These are phyloP conservation scores for Scomber colias DNA, from an alignment of 2,113 vertebrate genomes.

Conservation along the genomic window DNA sequence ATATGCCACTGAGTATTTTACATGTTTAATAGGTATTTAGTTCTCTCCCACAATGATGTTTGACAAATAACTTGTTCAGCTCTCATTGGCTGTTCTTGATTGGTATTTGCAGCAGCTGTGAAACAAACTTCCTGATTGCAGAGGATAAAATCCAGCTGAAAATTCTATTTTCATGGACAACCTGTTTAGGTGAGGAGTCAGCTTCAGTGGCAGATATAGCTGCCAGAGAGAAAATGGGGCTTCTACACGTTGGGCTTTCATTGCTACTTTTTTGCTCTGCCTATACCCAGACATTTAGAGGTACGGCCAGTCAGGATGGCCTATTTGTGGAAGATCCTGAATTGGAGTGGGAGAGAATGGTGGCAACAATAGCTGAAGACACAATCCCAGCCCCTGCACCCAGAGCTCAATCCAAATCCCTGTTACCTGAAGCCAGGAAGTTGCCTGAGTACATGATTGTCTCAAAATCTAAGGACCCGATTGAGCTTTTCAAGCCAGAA, in stretches of 20 bases:
- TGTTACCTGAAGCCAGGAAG: neutral
- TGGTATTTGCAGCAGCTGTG: slow-evolving; percentile 57
- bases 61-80: neutral
- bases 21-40: neutral
- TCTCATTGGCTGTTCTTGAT: slow-evolving; percentile 49
- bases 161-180: rapidly evolving
- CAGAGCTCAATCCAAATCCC: neutral
- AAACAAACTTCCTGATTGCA: neutral
- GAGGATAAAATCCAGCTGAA: slow-evolving; percentile 32
- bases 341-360: slow-evolving; percentile 41
- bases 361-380: neutral
- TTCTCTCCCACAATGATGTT: neutral
- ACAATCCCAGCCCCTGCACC: neutral
- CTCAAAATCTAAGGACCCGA: slow-evolving; percentile 9
- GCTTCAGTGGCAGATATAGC: neutral
- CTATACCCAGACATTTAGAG: neutral
- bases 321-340: neutral
- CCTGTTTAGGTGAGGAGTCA: neutral
- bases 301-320: neutral
- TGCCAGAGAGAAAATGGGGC: slow-evolving; percentile 50
- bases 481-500: slow-evolving; percentile 62
- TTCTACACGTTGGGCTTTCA: slow-evolving; percentile 28
- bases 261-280: slow-evolving; percentile 36
- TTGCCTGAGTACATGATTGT: slow-evolving; percentile 54
- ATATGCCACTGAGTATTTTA: neutral